Evolutionary conservation across 1,140 invertebrate genomes (phyloP), one percentile per base, ranked within the genome.

Genomic region (Calephelis virginiensis): DNA sequence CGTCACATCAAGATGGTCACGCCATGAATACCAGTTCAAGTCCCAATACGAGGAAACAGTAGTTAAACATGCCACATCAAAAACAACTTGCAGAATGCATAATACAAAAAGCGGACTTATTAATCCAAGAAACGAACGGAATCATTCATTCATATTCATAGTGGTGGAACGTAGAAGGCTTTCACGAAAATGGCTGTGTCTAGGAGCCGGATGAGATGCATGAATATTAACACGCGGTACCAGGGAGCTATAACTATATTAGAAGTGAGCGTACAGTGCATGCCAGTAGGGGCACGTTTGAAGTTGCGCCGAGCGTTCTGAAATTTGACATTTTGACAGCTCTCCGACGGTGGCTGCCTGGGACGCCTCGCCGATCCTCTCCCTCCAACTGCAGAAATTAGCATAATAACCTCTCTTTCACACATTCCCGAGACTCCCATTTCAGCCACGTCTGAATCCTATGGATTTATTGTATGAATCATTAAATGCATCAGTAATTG

Each of bases 301-400:
- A 89, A 89, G 81, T 88, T 83, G 85, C 82, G 86, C 83, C 81
- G 76, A 69, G 74, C 83, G 82, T 85, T 85, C 87, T 87, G 86
- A 91, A 92, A 92, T 92, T 92, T 92, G 91, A 92, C 91, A 86
- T 92, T 91, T 91, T 92, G 91, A 92, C 91, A 92, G 91, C 81
- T 85, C 85, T 81, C 87, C 87, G 86, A 85, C 86, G 88, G 79
- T 80, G 80, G 76, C 76, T 85, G 90, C 85, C 80, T 81, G 50
- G 50, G 50, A 56, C 81, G 74, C 76, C 79, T 64, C 49, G 50
- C 50, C 50, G 11, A 56, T 56, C 47, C 47, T 64, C 37, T 64
- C 63, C 13, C 63, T 53, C 63, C n/a, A 12, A 40, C 37, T 64
- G 49, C 49, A 64, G 49, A 53, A 68, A 67, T 72, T 53, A 53